Evolutionary conservation across 1,140 invertebrate species (phyloP), one percentile per base, ranked within the genome.

Genomic region (Orussus abietinus): DNA sequence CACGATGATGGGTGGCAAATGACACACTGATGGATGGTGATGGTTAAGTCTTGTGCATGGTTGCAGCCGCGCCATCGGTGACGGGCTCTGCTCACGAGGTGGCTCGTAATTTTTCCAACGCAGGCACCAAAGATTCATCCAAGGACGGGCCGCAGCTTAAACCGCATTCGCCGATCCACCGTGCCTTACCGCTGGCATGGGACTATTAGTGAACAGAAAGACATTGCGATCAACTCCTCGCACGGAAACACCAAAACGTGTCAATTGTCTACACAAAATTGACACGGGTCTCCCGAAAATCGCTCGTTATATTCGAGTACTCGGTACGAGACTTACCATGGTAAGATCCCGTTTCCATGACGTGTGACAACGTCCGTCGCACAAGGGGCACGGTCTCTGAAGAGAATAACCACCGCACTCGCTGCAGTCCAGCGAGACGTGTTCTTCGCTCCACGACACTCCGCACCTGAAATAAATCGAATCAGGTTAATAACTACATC

Each of bases 341-440:
- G 81, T 81, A 45, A 89, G 77, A 66, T 91, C 84, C 47, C 88
- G 76, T 57, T 83, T 85, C 87, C 87, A 90, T 15, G 75, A 59
- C n/a, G 75, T 74, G 38, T 77, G 77, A 62, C 88, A 91, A 48
- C 80, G 76, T 30, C 86, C 88, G 43, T 86, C 81, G 64, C 88
- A 91, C 0, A 81, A 65, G 9, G 83, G 84, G 57, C 88, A 91
- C 3, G 87, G 85, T 49, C 88, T 73, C 44, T 81, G 74, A 47
- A 90, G 69, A 19, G 85, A 83, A 55, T 88, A 90, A 31, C 87
- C 88, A 22, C 87, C 88, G 63, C 88, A 91, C 65, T 91, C 88
- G 20, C 77, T 75, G 67, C 88, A 91, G 61, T 88, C 86, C 5
- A 88, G 64, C 3, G 85, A 86, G 10, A 88, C 83, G 55, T 90